Evolutionary conservation across 2,888 invertebrate genomes (phyloP), one percentile per base, ranked within the genome.

Genomic region (Troides oblongomaculatus): DNA sequence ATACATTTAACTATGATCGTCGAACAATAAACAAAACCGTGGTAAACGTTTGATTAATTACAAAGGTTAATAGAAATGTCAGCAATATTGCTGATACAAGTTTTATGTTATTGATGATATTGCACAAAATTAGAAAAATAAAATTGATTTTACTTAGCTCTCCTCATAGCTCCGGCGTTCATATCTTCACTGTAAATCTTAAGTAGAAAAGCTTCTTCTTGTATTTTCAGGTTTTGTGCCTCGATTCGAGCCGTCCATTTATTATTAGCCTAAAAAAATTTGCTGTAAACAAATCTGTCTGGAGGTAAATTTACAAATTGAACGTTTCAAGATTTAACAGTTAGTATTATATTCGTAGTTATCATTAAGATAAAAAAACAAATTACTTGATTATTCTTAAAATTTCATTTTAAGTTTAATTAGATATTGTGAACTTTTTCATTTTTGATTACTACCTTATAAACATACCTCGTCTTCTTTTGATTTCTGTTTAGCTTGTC

Each of bases 121-220:
- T 53, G 53, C 5, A n/a, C 18, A 6, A n/a, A 53, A 53, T n/a
- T 46, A 46, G 12, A 46, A 46, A 46, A 53, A n/a, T 18, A 50
- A 0, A 18, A 21, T 21, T 21, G 17, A 14, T 23, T 59, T 79
- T 80, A 91, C 92, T 84, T 91, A 0, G 73, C 71, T 73, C 92
- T 81, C 69, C 89, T 82, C 58, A 17, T 74, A 1, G 90, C 83
- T 0, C 82, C 82, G 1, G 90, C 88, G 0, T 77, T 64, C 90
- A 90, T 89, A 60, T 92, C 91, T 46, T 90, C 92, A 0, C 84
- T 77, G 74, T 92, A 92, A 17, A 92, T 63, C 74, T 86, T 87
- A 8, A 92, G 78, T 0, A 93, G 84, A 0, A 88, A 56, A 4
- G 82, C 80, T 70, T 92, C 87, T 74, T 90, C 86, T 72, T 86